phyloP scores from a whole-genome alignment of 1,140 invertebrate genomes.

The Diplogasteroides magnus region DNA sequence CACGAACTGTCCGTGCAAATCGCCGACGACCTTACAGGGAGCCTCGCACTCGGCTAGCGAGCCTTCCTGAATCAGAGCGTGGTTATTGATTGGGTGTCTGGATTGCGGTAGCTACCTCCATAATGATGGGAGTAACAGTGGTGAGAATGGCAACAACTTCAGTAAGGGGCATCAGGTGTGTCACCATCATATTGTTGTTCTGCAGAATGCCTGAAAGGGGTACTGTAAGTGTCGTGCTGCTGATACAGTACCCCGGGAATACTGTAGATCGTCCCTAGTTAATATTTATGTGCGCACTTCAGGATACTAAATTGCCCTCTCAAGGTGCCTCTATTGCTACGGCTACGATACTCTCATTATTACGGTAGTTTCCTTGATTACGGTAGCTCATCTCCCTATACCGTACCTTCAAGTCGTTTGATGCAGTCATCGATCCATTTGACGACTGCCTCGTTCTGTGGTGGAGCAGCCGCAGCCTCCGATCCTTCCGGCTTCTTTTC shows the following conservation, averaged over 20 bases:
- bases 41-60: constrained; percentile 26
- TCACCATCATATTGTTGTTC: background rate
- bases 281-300: background rate
- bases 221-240: background rate
- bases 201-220: background rate
- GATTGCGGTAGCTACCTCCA: constrained; percentile 9
- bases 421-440: background rate
- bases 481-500: too few relatives aligned
- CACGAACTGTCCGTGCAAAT: constrained; percentile 61
- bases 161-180: constrained; percentile 13
- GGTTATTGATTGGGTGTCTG: background rate
- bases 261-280: too few relatives aligned
- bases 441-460: background rate
- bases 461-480: too few relatives aligned
- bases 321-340: background rate
- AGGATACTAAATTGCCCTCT: background rate
- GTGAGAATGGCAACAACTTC: constrained; percentile 26
- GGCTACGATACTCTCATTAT: too few relatives aligned
- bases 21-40: constrained; percentile 58
- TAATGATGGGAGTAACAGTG: constrained; percentile 18
- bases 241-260: background rate
- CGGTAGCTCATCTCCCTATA: too few relatives aligned
- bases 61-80: constrained; percentile 8
- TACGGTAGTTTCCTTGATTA: too few relatives aligned
- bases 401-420: background rate